phyloP scores from a whole-genome alignment of 2,113 vertebrate species.

The Mus spicilegus region DNA sequence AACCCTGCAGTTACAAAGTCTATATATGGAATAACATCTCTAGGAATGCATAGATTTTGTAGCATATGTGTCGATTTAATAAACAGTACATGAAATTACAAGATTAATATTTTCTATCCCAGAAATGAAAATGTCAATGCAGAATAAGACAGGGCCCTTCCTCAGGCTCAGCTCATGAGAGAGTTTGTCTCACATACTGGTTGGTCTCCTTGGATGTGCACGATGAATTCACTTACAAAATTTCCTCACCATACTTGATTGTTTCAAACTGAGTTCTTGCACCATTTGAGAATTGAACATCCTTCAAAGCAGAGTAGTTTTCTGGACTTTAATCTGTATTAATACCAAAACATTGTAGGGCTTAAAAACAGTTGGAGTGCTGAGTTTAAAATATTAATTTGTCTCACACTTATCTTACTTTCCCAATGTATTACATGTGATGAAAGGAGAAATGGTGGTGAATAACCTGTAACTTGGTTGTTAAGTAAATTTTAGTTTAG shows the following conservation, averaged over 20 bases:
- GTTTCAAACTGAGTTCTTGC: not conserved
- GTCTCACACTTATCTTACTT: not conserved
- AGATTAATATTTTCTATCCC: not conserved
- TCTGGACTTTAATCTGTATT: not conserved
- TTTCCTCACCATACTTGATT: not conserved
- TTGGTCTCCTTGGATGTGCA: not conserved
- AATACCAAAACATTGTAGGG: not conserved
- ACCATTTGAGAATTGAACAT: not conserved
- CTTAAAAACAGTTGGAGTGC: not conserved
- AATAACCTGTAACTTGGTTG: not conserved
- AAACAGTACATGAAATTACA: not conserved
- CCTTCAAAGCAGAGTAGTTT: not conserved
- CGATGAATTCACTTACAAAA: not conserved
- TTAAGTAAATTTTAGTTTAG: not conserved
- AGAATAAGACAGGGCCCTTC: not conserved
- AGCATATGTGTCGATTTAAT: not conserved
- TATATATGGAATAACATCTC: rapidly evolving
- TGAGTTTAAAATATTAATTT: not conserved
- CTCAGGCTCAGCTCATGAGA: too few species aligned
- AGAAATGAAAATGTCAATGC: not conserved
- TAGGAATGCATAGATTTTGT: not conserved
- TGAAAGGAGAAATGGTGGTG: not conserved
- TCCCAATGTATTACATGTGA: not conserved
- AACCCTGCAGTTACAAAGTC: not conserved
- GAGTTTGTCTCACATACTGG: not conserved